A percentile compares a stretch with the other conserved stretches of the same genome.
Conservation (phyloP, 2,888 invertebrate species). For the Pinctada fucata region DNA sequence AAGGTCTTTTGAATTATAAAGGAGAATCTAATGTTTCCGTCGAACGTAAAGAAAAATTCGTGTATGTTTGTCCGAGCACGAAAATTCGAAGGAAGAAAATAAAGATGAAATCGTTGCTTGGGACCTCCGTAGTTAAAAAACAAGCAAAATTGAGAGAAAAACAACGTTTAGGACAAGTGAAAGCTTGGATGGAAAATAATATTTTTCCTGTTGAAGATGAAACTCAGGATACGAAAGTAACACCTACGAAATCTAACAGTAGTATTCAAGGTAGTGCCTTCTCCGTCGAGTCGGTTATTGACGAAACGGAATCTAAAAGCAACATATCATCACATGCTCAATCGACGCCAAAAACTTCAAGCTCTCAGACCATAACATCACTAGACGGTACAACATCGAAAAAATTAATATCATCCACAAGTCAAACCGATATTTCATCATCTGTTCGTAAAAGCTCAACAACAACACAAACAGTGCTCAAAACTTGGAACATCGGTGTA, state of each 20-base stretch:
- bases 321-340: not conserved
- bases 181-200: conserved; percentile 28
- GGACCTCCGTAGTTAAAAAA: not conserved
- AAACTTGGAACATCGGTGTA: conserved; percentile 13
- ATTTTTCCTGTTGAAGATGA: conserved; percentile 24
- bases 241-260: not conserved
- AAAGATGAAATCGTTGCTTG: conserved; percentile 13
- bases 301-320: conserved; percentile 9
- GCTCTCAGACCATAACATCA: not conserved
- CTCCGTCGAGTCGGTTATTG: conserved; percentile 10
- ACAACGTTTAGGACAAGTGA: conserved; percentile 16
- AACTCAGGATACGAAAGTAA: conserved; percentile 8
- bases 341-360: not conserved
- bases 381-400: not conserved
- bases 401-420: not conserved
- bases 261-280: conserved; percentile 8
- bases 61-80: conserved; percentile 22
- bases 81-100: conserved; percentile 20
- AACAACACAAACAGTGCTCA: conserved; percentile 8
- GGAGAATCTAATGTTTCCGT: not conserved
- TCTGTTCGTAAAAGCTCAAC: not conserved
- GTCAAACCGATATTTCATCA: conserved; percentile 6
- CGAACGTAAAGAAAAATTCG: conserved; percentile 25
- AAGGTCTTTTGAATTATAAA: not conserved
- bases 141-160: not conserved